Conservation (phyloP, 2,888 invertebrate species). For the Shargacucullia verbasci region DNA sequence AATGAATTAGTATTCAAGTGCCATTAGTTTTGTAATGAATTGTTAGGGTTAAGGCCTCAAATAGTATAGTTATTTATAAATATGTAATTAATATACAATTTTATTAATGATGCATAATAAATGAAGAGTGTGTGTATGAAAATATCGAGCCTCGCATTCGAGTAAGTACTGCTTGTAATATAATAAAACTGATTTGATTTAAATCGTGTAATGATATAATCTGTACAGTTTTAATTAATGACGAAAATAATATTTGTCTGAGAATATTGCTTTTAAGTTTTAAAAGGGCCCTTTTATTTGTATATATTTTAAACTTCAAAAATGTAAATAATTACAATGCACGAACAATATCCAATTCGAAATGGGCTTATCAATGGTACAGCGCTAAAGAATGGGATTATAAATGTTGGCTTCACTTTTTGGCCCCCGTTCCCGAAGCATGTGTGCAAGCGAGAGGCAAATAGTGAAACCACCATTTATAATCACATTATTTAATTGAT, state of each 20-base stretch:
- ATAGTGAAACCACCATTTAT: too few relatives aligned
- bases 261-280: background rate
- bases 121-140: slow-evolving; percentile 8
- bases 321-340: background rate
- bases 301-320: background rate
- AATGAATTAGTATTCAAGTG: slow-evolving; percentile 62
- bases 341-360: too few relatives aligned
- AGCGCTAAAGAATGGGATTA: too few relatives aligned
- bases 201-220: background rate
- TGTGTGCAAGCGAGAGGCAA: too few relatives aligned
- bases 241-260: background rate
- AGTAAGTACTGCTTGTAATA: background rate
- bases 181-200: slow-evolving; percentile 1
- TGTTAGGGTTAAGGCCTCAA: slow-evolving; percentile 28
- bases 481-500: too few relatives aligned
- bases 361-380: too few relatives aligned
- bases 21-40: slow-evolving; percentile 62
- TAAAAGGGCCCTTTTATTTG: background rate
- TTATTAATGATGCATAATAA: slow-evolving; percentile 30
- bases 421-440: too few relatives aligned
- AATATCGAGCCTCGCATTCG: slow-evolving; percentile 35
- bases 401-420: too few relatives aligned
- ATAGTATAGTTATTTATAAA: slow-evolving; percentile 37
- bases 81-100: slow-evolving; percentile 33
- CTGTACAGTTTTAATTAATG: background rate